Evolutionary conservation across 1,140 invertebrate species (phyloP), one percentile per base, ranked within the genome.

Genomic region (Cecropterus lyciades): DNA sequence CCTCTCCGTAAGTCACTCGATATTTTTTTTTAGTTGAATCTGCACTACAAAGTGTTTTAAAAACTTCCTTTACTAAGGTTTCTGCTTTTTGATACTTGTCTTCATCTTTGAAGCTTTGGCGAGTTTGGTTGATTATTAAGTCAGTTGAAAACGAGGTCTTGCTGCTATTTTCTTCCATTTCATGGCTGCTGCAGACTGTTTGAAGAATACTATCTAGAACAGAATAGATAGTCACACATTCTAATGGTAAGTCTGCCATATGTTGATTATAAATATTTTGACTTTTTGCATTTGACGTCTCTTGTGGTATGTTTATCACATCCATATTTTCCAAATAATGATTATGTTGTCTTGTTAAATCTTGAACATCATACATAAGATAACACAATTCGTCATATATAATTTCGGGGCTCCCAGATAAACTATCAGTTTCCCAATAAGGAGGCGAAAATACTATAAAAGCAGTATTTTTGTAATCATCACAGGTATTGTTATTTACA

Each of bases 321-420:
- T 89, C 79, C 84, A 94, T 93, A 53, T 89, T 93, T 9, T 87
- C 71, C 62, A 94, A 77, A 66, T 93, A 94, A 66, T 90, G 73
- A 1, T 52, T 48, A 67, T 93, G 92, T 67, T 93, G 92, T 68
- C 87, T 72, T 14, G 79, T 86, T 56, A 93, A 83, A 73, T 94
- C 93, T 73, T 93, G 90, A 20, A 94, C 74, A 71, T 94, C 92
- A 46, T 93, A 93, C 66, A 93, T 81, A 13, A 93, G 79, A 56
- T 73, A 91, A 59, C 92, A 93, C 40, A 94, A 53, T 67, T 91
- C 86, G 53, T 94, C 90, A 72, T 94, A 94, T 52, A 94, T 85
- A 55, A 79, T 85, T 64, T 88, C 85, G 24, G 85, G 59, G 59
- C 15, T 57, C n/a, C 86, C 82, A 6, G 85, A 85, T 6, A 91